Percentiles rank a stretch among this genome's conserved stretches.
These are phyloP conservation scores for Epinotia bilunana DNA, from an alignment of 2,888 invertebrate genomes.

Conservation along the genomic window DNA sequence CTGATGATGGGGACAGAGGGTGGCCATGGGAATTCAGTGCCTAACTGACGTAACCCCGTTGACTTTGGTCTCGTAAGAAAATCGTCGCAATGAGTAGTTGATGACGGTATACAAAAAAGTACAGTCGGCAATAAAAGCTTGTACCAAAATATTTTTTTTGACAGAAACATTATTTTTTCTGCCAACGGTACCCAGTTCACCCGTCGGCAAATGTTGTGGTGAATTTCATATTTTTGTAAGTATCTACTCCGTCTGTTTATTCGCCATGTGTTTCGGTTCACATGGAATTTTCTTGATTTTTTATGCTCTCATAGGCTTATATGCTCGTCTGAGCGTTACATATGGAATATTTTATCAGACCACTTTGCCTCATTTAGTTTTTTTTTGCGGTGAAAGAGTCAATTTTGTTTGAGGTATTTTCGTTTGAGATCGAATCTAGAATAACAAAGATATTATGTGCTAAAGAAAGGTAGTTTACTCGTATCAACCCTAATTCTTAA, in stretches of 20 bases:
- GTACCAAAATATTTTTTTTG: too few species aligned
- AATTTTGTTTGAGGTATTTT: constrained; percentile 9
- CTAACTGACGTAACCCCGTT: too few species aligned
- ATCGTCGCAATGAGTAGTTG: too few species aligned
- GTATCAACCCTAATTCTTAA: neutral
- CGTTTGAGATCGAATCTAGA: neutral
- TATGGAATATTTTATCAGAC: constrained; percentile 77
- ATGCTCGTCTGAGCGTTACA: constrained; percentile 66
- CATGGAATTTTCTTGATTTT: constrained; percentile 83
- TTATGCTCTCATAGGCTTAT: constrained; percentile 83
- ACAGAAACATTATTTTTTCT: constrained; percentile 48
- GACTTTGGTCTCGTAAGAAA: too few species aligned
- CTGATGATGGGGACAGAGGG: too few species aligned
- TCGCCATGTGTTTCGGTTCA: constrained; percentile 84
- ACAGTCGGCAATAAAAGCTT: too few species aligned
- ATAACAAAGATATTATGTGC: neutral
- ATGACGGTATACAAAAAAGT: too few species aligned
- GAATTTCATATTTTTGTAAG: constrained; percentile 85
- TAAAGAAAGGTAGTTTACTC: neutral
- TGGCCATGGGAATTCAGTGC: too few species aligned
- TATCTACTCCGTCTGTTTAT: constrained; percentile 84
- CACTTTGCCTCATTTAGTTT: constrained; percentile 70
- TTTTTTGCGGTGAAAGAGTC: constrained; percentile 35
- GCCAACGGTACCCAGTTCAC: constrained; percentile 64
- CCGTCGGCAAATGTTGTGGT: constrained; percentile 83